Conservation (phyloP, 2,797 vertebrate genomes). For the Manis crassicaudata region DNA sequence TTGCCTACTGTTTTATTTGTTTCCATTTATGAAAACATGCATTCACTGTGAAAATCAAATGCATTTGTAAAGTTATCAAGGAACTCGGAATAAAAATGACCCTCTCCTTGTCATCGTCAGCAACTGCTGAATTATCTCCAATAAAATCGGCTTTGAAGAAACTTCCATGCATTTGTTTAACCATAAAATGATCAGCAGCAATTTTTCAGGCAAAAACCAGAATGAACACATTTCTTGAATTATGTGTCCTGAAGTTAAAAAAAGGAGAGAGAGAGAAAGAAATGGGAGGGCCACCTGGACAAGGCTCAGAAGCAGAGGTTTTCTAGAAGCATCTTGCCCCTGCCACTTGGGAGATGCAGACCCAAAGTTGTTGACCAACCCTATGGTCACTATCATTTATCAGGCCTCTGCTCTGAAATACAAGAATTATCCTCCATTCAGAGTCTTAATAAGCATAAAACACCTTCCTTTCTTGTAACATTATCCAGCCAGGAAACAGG, state of each 20-base stretch:
- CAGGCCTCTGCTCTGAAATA: constrained; percentile 36
- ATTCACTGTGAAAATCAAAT: constrained; percentile 71
- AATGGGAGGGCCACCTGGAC: background rate
- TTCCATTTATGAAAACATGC: constrained; percentile 80
- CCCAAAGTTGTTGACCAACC: background rate
- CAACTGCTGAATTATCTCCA: background rate
- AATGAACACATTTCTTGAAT: constrained; percentile 11
- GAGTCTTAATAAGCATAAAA: background rate
- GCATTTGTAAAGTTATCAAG: constrained; percentile 75
- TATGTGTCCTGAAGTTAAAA: background rate
- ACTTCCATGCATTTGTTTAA: background rate
- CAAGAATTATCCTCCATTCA: background rate
- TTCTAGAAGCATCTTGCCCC: background rate
- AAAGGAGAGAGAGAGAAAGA: background rate
- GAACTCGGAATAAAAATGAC: constrained; percentile 33
- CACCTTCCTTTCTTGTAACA: constrained; percentile 42
- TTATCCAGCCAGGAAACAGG: constrained; percentile 41
- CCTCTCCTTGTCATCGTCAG: background rate
- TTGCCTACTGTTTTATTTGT: constrained; percentile 80
- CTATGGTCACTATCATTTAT: background rate
- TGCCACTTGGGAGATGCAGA: background rate
- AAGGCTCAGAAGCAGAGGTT: background rate
- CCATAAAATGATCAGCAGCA: background rate
- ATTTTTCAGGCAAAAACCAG: background rate
- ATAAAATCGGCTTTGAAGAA: background rate